Evolutionary conservation across 2,888 invertebrate genomes (phyloP).

Genomic region (Linyphia triangularis): DNA sequence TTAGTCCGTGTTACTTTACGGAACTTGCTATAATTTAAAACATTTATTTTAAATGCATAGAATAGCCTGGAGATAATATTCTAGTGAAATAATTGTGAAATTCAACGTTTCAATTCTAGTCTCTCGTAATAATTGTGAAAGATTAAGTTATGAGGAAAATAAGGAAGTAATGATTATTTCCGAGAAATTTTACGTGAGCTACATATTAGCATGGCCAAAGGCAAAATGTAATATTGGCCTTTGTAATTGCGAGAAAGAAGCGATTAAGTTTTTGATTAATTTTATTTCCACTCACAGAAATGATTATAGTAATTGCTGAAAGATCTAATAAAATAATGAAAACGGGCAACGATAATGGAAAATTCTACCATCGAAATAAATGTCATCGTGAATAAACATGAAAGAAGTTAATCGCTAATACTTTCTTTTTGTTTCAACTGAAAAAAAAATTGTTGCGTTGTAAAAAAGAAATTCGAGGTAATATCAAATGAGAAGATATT

Average conservation of each 20-base stretch:
- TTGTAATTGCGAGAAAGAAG: constrained; percentile 6
- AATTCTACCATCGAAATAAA: not conserved
- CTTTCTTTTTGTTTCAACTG: not conserved
- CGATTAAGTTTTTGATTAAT: constrained; percentile 37
- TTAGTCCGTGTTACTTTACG: not conserved
- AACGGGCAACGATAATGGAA: not conserved
- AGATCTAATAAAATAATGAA: not conserved
- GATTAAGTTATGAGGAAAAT: constrained; percentile 36
- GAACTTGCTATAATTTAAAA: constrained; percentile 4
- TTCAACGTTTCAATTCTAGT: not conserved
- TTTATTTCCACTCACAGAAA: not conserved
- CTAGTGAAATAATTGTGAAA: constrained; percentile 4
- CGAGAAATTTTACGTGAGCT: not conserved
- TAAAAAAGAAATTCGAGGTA: too few relatives aligned
- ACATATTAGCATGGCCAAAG: not conserved
- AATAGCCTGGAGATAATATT: not conserved
- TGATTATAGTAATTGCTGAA: not conserved
- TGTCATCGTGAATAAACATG: not conserved
- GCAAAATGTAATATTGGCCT: not conserved
- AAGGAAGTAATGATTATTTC: constrained; percentile 20
- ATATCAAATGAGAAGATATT: too few relatives aligned
- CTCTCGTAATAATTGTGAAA: not conserved
- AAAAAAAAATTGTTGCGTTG: too few relatives aligned
- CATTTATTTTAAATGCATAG: constrained; percentile 7
- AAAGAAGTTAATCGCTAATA: not conserved